These are phyloP conservation scores for Eumeta japonica DNA, from an alignment of 1,140 invertebrate species.

Conservation along the genomic window DNA sequence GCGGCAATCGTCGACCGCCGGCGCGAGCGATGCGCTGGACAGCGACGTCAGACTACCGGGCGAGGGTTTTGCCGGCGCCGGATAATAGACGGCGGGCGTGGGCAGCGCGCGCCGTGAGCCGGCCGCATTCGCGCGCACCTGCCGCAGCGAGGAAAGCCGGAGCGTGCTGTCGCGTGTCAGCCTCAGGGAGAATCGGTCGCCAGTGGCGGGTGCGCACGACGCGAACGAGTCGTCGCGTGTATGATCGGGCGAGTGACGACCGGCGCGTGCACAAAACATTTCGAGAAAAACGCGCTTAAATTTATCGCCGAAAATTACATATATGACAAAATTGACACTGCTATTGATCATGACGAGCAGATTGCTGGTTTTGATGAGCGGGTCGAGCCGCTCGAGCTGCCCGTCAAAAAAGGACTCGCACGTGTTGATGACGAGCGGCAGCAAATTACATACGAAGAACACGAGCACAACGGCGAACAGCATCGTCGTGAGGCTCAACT, in stretches of 20 bases:
- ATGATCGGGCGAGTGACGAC: slow-evolving; percentile 67
- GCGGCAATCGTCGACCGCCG: too few relatives aligned
- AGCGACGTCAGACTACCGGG: too few relatives aligned
- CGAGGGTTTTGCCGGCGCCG: too few relatives aligned
- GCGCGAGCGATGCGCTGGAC: too few relatives aligned
- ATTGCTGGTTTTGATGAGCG: slow-evolving; percentile 84
- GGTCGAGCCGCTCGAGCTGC: slow-evolving; percentile 64
- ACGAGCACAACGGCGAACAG: slow-evolving; percentile 90
- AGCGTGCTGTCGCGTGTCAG: slow-evolving; percentile 59
- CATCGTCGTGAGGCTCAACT: slow-evolving; percentile 91
- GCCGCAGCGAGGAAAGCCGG: slow-evolving; percentile 20
- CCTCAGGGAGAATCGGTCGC: slow-evolving; percentile 66
- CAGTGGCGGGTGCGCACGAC: slow-evolving; percentile 73
- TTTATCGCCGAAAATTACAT: slow-evolving; percentile 95
- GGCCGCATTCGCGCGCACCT: slow-evolving; percentile 38
- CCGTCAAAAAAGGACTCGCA: slow-evolving; percentile 74
- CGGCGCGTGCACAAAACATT: slow-evolving; percentile 77
- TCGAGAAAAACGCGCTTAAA: slow-evolving; percentile 88
- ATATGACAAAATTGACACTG: slow-evolving; percentile 95
- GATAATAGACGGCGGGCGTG: too few relatives aligned
- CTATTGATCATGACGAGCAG: slow-evolving; percentile 95
- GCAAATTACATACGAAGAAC: slow-evolving; percentile 91
- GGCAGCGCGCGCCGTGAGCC: slow-evolving; percentile 15
- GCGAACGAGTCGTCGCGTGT: slow-evolving; percentile 76
- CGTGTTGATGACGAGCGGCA: slow-evolving; percentile 86